Evolutionary conservation across 2,888 invertebrate genomes (phyloP).

Genomic region (Eilema depressum): DNA sequence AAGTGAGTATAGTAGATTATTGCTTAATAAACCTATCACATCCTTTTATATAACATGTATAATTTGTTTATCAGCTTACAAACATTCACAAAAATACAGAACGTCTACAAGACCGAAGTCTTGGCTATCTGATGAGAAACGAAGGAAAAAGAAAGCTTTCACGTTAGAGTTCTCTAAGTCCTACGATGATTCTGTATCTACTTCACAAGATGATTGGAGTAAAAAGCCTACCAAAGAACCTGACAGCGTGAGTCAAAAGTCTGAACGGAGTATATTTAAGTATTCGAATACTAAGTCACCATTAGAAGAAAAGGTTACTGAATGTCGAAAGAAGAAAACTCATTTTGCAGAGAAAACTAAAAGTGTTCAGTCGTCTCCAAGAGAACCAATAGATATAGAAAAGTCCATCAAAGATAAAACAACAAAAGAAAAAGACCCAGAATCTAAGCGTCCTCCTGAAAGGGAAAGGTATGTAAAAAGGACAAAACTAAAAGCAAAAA

Average conservation of each 20-base stretch:
- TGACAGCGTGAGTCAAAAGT: constrained; percentile 66
- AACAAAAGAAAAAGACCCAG: constrained; percentile 74
- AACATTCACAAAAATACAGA: constrained; percentile 83
- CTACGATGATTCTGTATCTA: constrained; percentile 85
- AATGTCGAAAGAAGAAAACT: constrained; percentile 80
- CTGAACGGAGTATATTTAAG: constrained; percentile 70
- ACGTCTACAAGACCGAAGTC: constrained; percentile 76
- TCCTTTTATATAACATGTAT: constrained; percentile 12
- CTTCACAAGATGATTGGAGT: constrained; percentile 82
- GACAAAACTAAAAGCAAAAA: constrained; percentile 82
- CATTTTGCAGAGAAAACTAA: constrained; percentile 82
- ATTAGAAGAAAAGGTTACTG: constrained; percentile 73
- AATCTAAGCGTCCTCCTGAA: constrained; percentile 75
- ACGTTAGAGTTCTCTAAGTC: constrained; percentile 91
- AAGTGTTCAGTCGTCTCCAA: constrained; percentile 77
- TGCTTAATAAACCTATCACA: constrained; percentile 15
- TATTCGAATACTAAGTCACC: constrained; percentile 71
- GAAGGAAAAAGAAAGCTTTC: constrained; percentile 91
- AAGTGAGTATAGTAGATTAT: constrained; percentile 65
- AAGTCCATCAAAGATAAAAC: constrained; percentile 76
- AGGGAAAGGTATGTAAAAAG: constrained; percentile 82
- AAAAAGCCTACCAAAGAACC: constrained; percentile 73
- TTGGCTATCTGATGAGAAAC: constrained; percentile 91
- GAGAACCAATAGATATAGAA: constrained; percentile 76
- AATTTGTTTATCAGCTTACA: constrained; percentile 69